Conservation (phyloP, 2,888 invertebrate species). For the Cheilosia grossa region DNA sequence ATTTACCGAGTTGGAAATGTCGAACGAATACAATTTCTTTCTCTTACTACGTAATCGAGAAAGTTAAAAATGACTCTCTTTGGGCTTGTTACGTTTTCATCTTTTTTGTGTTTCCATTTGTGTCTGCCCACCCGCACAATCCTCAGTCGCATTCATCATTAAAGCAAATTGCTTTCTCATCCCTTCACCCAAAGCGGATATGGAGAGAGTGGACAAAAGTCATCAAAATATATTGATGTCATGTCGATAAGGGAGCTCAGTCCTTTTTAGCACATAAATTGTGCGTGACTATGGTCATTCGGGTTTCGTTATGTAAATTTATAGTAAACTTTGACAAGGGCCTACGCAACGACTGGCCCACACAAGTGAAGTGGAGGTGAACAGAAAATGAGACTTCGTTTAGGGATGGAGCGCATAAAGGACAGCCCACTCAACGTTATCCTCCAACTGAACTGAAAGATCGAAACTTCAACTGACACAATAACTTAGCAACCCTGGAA, state of each 20-base stretch:
- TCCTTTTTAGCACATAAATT: constrained; percentile 5
- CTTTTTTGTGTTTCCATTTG: too few relatives aligned
- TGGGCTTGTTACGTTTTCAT: too few relatives aligned
- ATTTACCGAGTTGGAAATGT: too few relatives aligned
- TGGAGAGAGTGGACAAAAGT: background rate
- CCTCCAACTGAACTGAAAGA: background rate
- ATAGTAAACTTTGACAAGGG: constrained; percentile 12
- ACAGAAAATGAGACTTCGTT: background rate
- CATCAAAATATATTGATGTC: constrained; percentile 35
- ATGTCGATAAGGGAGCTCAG: constrained; percentile 19
- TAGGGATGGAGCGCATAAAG: background rate
- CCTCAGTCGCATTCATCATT: background rate
- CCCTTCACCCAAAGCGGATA: background rate
- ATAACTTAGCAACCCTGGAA: background rate
- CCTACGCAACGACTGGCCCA: background rate
- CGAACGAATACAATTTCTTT: too few relatives aligned
- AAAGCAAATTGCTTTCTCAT: background rate
- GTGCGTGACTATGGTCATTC: constrained; percentile 23
- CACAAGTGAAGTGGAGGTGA: background rate
- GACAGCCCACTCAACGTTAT: background rate
- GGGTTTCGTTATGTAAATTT: constrained; percentile 45
- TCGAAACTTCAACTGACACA: background rate
- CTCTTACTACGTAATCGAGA: too few relatives aligned
- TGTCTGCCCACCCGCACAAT: too few relatives aligned
- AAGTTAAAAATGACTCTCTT: too few relatives aligned